These are phyloP conservation scores for Drosophila triauraria DNA, from an alignment of 1,140 invertebrate species.

Conservation along the genomic window DNA sequence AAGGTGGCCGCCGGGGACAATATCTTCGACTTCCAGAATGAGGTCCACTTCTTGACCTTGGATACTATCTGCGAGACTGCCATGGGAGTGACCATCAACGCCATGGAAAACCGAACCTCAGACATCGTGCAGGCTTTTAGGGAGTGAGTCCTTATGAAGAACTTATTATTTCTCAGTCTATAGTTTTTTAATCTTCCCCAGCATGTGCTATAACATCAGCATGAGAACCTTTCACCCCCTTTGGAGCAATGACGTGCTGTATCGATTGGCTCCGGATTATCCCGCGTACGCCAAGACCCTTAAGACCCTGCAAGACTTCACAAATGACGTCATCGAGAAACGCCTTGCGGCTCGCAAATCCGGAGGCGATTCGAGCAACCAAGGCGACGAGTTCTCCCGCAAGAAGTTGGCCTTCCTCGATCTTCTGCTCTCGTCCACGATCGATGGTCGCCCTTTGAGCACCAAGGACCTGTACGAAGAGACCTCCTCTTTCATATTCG, in stretches of 20 bases:
- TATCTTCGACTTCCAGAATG: constrained; percentile 74
- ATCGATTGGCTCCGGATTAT: constrained; percentile 57
- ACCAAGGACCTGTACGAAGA: constrained; percentile 89
- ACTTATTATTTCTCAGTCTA: background rate
- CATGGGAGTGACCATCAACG: constrained; percentile 79
- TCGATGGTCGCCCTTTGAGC: constrained; percentile 86
- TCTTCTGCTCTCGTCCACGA: constrained; percentile 79
- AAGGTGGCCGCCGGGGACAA: constrained; percentile 50
- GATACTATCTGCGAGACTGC: constrained; percentile 81
- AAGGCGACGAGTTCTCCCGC: constrained; percentile 34
- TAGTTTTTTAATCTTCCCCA: background rate
- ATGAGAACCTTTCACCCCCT: constrained; percentile 70
- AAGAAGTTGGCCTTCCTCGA: constrained; percentile 78
- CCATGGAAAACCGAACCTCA: constrained; percentile 67
- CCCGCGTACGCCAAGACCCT: constrained; percentile 44
- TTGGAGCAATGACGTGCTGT: constrained; percentile 53
- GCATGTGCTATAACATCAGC: constrained; percentile 78
- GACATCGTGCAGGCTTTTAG: constrained; percentile 74
- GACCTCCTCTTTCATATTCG: constrained; percentile 91
- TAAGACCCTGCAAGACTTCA: constrained; percentile 67
- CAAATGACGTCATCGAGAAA: constrained; percentile 78
- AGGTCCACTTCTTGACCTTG: constrained; percentile 71
- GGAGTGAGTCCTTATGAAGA: constrained; percentile 41
- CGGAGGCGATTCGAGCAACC: constrained; percentile 11
- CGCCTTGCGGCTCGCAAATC: constrained; percentile 52